phyloP scores from a whole-genome alignment of 2,797 vertebrate species.

The Thunnus albacares region DNA sequence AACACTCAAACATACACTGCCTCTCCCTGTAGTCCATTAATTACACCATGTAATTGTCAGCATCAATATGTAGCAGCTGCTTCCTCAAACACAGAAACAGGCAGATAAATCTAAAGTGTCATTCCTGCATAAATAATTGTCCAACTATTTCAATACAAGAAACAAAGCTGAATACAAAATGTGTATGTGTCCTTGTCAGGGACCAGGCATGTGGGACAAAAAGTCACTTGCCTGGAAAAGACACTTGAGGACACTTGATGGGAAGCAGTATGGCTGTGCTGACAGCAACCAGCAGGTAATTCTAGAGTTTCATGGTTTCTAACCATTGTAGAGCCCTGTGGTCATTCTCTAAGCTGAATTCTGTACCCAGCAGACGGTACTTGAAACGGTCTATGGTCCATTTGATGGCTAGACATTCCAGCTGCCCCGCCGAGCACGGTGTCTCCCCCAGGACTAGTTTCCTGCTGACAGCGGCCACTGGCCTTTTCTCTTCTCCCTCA shows the following conservation, averaged over 20 bases:
- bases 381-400: conserved; percentile 60
- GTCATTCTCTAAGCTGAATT: conserved; percentile 63
- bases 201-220: conserved; percentile 6
- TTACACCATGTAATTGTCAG: conserved; percentile 44
- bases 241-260: conserved; percentile 40
- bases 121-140: conserved; percentile 22
- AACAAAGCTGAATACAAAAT: conserved; percentile 16
- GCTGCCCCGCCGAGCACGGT: conserved; percentile 42
- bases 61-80: conserved; percentile 39
- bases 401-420: conserved; percentile 66
- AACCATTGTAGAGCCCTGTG: conserved; percentile 56
- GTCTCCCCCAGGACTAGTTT: conserved; percentile 64
- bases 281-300: conserved; percentile 67
- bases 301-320: conserved; percentile 57
- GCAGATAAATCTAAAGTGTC: conserved; percentile 31
- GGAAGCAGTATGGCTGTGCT: conserved; percentile 46
- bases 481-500: conserved; percentile 63
- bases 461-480: conserved; percentile 61
- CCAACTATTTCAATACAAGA: conserved; percentile 13
- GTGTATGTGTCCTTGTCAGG: background rate
- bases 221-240: conserved; percentile 26
- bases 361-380: conserved; percentile 49
- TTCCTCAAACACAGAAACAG: conserved; percentile 26
- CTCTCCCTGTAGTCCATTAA: conserved; percentile 44
- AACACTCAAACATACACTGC: conserved; percentile 1